A percentile compares a stretch with the other conserved stretches of the same genome.
These are phyloP conservation scores for Ophioninae sp. DNA, from an alignment of 2,888 invertebrate genomes.

Conservation along the genomic window DNA sequence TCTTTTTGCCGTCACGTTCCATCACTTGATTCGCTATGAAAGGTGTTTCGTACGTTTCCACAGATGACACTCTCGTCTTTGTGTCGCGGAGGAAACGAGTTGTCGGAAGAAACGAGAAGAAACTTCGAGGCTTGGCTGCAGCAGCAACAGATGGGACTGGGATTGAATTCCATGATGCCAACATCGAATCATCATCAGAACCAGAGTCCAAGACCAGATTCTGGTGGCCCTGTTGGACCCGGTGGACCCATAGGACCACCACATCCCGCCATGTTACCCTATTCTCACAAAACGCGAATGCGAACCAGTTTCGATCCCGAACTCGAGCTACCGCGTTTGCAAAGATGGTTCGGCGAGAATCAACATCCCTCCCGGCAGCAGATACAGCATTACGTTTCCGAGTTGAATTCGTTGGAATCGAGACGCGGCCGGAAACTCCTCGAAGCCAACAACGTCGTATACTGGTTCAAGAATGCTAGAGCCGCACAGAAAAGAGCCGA, in stretches of 20 bases:
- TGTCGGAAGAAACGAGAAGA: slow-evolving; percentile 91
- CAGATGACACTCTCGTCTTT: slow-evolving; percentile 92
- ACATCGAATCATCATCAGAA: slow-evolving; percentile 74
- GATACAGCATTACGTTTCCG: slow-evolving; percentile 97
- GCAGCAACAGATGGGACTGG: slow-evolving; percentile 77
- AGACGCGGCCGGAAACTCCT: slow-evolving; percentile 95
- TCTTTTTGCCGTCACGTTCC: neutral
- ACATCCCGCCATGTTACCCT: slow-evolving; percentile 87
- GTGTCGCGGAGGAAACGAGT: slow-evolving; percentile 90
- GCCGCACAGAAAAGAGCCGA: slow-evolving; percentile 97
- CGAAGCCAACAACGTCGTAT: slow-evolving; percentile 97
- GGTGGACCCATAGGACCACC: slow-evolving; percentile 82
- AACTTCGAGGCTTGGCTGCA: slow-evolving; percentile 94
- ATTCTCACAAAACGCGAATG: slow-evolving; percentile 93
- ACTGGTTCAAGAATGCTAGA: slow-evolving; percentile 98
- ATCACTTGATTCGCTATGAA: neutral
- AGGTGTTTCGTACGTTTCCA: slow-evolving; percentile 12
- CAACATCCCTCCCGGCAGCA: slow-evolving; percentile 98
- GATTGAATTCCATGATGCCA: slow-evolving; percentile 73
- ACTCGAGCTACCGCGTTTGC: slow-evolving; percentile 96
- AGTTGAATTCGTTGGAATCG: slow-evolving; percentile 95
- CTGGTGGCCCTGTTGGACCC: slow-evolving; percentile 79
- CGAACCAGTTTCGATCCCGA: slow-evolving; percentile 98
- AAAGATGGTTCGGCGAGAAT: slow-evolving; percentile 98
- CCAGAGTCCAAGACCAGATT: slow-evolving; percentile 79